Conservation (phyloP, 2,113 vertebrate genomes). For the Miniopterus natalensis region DNA sequence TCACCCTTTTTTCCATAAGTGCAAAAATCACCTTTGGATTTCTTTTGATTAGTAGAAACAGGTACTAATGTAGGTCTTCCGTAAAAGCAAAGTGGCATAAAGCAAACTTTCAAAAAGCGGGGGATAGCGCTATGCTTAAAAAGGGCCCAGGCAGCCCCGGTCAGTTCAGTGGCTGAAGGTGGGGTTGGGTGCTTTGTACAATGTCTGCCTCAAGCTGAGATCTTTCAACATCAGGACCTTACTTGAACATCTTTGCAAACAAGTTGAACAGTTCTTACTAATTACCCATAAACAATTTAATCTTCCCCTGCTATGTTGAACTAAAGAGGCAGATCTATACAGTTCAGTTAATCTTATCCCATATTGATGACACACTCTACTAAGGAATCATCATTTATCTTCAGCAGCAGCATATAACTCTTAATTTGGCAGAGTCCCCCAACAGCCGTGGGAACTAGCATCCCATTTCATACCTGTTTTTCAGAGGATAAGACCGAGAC, state of each 20-base stretch:
- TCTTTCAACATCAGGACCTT: conserved; percentile 25
- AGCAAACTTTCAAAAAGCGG: neutral
- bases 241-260: neutral
- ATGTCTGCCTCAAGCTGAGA: neutral
- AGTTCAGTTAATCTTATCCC: conserved; percentile 52
- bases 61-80: neutral
- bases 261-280: conserved; percentile 63
- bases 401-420: neutral
- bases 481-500: conserved; percentile 39
- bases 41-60: neutral
- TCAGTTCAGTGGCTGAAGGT: neutral
- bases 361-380: neutral
- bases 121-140: neutral
- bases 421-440: conserved; percentile 36
- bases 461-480: neutral
- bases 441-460: conserved; percentile 23
- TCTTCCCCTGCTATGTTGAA: neutral
- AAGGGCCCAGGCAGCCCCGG: neutral
- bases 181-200: neutral
- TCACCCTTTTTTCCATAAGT: neutral
- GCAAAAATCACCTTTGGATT: neutral
- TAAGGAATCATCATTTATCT: conserved; percentile 29
- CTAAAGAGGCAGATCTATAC: neutral
- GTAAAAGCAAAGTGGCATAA: neutral
- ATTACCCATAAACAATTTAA: neutral